Base-by-base conservation (phyloP, 2,888 invertebrate genomes). In the Drosophila emarginata region DNA sequence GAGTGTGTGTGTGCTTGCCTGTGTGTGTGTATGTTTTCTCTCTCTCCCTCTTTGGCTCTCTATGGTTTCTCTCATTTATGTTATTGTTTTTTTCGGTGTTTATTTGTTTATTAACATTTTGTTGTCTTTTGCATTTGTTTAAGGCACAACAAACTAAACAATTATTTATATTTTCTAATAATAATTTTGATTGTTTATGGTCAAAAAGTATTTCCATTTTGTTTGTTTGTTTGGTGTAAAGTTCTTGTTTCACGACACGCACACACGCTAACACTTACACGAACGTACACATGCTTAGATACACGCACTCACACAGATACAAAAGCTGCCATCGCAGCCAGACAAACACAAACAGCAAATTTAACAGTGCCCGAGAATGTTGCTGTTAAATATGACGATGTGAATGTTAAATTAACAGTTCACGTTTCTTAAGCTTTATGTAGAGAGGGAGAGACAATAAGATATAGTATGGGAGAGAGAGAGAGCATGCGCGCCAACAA, bases 391-490 rank as follows among this genome's bases (percentile, higher is more conserved):
- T 32, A 32, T 32, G 32, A 32, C 32, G 32, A 9, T 32, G 9
- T 32, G 32, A 32, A 32, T 32, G 32, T 32, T 1, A 32, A 32
- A 32, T 28, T 32, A 32, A 32, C 32, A 32, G 32, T 32, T 32
- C 32, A 32, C 32, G 56, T 57, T 59, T 61, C 40, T 70, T 15
- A 18, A 26, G 40, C 26, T 61, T 62, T 39, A 21, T 36, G 14
- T 15, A 36, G 18, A 18, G 15, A 18, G 45, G 21, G 45, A 15
- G 18, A 45, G 11, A 45, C 3, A 15, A 18, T 3, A 18, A 45
- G 40, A 18, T 3, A 18, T 3, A 18, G 18, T 18, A 18, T 28
- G 9, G n/a, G 36, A 4, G 15, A 15, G 15, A 57, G n/a, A 23
- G 37, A 28, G 62, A 52, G 62, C 40, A 26, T 14, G 39, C 12